Conservation (phyloP, 2,797 vertebrate species). For the Pseudochirops cupreus region DNA sequence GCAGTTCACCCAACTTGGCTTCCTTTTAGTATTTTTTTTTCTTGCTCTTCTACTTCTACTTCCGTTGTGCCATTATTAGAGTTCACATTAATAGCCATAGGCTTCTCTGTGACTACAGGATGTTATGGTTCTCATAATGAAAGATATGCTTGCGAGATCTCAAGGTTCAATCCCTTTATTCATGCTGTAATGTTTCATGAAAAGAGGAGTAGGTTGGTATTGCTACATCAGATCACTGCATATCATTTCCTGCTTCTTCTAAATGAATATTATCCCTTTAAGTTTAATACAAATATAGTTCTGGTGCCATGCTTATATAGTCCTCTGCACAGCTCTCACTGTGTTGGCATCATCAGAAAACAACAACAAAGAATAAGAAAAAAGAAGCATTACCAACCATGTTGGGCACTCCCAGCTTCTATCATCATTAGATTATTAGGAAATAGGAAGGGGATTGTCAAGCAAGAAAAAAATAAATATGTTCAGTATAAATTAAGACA, state of each 20-base stretch:
- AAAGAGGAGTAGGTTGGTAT: not conserved
- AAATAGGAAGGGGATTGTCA: not conserved
- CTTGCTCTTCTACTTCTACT: not conserved
- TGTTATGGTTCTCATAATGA: not conserved
- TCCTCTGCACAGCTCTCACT: not conserved
- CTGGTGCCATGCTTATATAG: not conserved
- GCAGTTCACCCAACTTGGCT: not conserved
- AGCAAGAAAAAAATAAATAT: not conserved
- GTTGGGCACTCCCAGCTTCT: not conserved
- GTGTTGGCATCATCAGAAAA: not conserved
- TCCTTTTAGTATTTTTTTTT: not conserved
- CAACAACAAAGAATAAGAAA: not conserved
- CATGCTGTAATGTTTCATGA: not conserved
- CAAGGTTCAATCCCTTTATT: not conserved
- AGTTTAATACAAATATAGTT: not conserved
- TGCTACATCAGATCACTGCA: not conserved
- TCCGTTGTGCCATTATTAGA: not conserved
- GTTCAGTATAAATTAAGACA: not conserved
- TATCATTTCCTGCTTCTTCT: not conserved
- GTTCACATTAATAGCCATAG: not conserved
- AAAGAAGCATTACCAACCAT: not conserved
- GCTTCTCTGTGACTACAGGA: not conserved
- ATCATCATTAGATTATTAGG: not conserved
- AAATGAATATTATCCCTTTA: not conserved
- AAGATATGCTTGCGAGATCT: not conserved